A percentile compares a stretch with the other conserved stretches of the same genome.
Evolutionary conservation across 1,140 invertebrate species (phyloP).

Genomic region (Nautilus pompilius): DNA sequence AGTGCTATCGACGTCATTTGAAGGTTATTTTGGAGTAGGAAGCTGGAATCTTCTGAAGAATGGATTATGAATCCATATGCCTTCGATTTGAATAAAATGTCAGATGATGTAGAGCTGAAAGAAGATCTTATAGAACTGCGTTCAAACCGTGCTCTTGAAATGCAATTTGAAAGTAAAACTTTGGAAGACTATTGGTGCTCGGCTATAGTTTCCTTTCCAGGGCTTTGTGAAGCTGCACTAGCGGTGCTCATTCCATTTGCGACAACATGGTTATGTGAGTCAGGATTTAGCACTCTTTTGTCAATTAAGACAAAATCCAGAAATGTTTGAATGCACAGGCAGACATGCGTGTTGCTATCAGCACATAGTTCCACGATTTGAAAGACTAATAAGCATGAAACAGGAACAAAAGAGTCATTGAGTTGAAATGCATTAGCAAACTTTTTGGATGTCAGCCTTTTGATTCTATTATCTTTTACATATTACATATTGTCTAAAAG

Average conservation of each 20-base stretch:
- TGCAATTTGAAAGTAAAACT: not conserved
- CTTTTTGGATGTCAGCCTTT: too few relatives aligned
- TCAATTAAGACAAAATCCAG: not conserved
- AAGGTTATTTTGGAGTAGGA: not conserved
- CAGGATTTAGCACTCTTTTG: not conserved
- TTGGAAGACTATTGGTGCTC: slow-evolving; percentile 2
- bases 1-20: not conserved
- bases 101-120: not conserved
- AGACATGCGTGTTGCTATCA: not conserved
- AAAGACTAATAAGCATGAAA: not conserved
- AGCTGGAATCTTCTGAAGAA: not conserved
- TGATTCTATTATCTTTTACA: too few relatives aligned
- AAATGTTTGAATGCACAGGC: not conserved
- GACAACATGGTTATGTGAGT: not conserved
- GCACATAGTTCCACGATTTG: not conserved
- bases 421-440: not conserved
- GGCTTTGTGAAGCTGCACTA: not conserved
- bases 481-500: too few relatives aligned
- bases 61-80: not conserved
- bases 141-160: not conserved
- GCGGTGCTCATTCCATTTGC: not conserved
- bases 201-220: not conserved
- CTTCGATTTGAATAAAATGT: not conserved
- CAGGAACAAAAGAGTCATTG: not conserved
- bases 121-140: not conserved